Conservation (phyloP, 2,888 invertebrate species). For the Pogonocherus hispidulus region DNA sequence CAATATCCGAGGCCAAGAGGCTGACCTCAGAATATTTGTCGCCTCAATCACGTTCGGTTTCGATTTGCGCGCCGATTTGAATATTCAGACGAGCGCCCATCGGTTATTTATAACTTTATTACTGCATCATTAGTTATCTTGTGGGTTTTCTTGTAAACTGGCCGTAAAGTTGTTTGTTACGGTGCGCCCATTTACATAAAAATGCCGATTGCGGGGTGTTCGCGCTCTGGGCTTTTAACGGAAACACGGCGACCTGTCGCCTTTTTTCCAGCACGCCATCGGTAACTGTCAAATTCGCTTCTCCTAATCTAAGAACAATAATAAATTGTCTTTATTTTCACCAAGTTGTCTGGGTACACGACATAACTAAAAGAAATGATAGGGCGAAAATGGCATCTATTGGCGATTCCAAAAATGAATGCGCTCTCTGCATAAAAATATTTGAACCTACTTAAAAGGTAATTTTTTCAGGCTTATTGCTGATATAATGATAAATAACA, state of each 20-base stretch:
- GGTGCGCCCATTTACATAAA: slow-evolving; percentile 23
- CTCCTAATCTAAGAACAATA: too few relatives aligned
- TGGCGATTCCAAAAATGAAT: too few relatives aligned
- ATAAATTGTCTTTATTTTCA: too few relatives aligned
- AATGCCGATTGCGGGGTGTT: slow-evolving; percentile 14
- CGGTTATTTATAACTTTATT: slow-evolving; percentile 30
- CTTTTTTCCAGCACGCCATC: background rate
- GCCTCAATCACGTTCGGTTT: background rate
- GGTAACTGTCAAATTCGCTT: too few relatives aligned
- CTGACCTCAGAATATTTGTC: slow-evolving; percentile 1
- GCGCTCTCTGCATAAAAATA: too few relatives aligned
- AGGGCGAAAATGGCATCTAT: too few relatives aligned
- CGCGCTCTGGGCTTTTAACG: background rate
- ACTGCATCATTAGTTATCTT: slow-evolving; percentile 25
- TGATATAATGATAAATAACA: too few relatives aligned
- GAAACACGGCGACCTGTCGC: background rate
- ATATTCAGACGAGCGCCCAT: slow-evolving; percentile 6
- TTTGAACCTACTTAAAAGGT: too few relatives aligned
- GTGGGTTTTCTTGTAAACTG: slow-evolving; percentile 29
- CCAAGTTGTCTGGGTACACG: too few relatives aligned
- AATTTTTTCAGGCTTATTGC: too few relatives aligned
- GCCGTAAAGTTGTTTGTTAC: slow-evolving; percentile 19
- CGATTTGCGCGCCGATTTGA: background rate
- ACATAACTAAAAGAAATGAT: too few relatives aligned
- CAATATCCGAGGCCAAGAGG: slow-evolving; percentile 38